Conservation (phyloP, 2,797 vertebrate genomes). For the Muscicapa striata region DNA sequence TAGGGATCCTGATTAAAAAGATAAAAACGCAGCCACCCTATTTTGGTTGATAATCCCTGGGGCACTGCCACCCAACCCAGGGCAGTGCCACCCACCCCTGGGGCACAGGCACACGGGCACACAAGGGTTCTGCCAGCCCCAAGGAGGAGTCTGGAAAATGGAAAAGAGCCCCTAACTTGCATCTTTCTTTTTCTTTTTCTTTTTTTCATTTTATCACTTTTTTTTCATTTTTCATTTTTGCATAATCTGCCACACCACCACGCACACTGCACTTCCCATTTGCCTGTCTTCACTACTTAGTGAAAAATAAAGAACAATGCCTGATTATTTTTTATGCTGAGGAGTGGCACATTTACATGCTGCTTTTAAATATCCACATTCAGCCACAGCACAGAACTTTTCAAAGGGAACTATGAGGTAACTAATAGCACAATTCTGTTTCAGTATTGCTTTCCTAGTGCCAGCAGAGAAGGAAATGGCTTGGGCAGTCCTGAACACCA, state of each 20-base stretch:
- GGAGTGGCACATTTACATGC: not conserved
- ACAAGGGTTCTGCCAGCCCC: not conserved
- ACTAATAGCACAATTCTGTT: not conserved
- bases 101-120: not conserved
- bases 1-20: not conserved
- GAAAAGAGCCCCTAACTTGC: too few species aligned
- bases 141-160: accelerated
- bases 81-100: too few species aligned
- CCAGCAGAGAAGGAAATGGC: not conserved
- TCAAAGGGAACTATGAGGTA: not conserved
- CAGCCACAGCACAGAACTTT: not conserved
- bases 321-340: accelerated
- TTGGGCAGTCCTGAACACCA: accelerated
- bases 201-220: too few species aligned
- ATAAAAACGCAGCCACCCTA: not conserved
- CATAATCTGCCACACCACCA: not conserved
- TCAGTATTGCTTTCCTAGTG: not conserved
- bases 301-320: not conserved
- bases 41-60: not conserved
- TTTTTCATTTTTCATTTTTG: too few species aligned
- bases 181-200: too few species aligned
- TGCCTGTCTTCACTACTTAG: not conserved
- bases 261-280: accelerated
- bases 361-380: not conserved
- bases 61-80: not conserved